These are phyloP conservation scores for Hemibagrus guttatus DNA, from an alignment of 2,797 vertebrate species.

Conservation along the genomic window DNA sequence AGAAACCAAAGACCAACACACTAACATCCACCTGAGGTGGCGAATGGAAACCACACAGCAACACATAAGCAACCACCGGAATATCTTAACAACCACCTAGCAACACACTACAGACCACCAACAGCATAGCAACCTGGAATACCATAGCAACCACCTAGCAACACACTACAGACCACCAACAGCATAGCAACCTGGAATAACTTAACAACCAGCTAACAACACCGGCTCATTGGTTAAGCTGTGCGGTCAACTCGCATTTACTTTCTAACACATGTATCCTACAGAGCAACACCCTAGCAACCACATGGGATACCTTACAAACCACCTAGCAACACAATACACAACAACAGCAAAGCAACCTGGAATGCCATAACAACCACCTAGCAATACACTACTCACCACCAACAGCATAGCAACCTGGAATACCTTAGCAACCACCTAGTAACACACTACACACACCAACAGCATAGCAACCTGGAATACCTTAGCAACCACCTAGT, in stretches of 20 bases:
- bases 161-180: background rate
- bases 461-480: background rate
- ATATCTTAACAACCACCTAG: background rate
- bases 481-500: background rate
- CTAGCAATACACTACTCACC: background rate
- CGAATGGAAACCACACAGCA: no score
- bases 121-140: background rate
- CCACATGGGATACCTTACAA: background rate
- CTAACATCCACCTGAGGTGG: no score
- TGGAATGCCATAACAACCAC: background rate
- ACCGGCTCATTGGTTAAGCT: background rate
- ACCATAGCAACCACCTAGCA: background rate
- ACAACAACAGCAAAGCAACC: no score
- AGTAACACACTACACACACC: background rate
- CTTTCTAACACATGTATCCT: background rate
- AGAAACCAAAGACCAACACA: no score
- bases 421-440: background rate
- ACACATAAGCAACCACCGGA: no score
- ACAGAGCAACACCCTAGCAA: background rate
- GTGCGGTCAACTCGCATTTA: background rate
- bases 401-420: no score
- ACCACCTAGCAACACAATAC: background rate
- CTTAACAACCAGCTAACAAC: background rate
- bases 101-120: background rate
- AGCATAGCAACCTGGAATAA: background rate